These are phyloP conservation scores for Asbolus verrucosus DNA, from an alignment of 1,140 invertebrate genomes.

Conservation along the genomic window DNA sequence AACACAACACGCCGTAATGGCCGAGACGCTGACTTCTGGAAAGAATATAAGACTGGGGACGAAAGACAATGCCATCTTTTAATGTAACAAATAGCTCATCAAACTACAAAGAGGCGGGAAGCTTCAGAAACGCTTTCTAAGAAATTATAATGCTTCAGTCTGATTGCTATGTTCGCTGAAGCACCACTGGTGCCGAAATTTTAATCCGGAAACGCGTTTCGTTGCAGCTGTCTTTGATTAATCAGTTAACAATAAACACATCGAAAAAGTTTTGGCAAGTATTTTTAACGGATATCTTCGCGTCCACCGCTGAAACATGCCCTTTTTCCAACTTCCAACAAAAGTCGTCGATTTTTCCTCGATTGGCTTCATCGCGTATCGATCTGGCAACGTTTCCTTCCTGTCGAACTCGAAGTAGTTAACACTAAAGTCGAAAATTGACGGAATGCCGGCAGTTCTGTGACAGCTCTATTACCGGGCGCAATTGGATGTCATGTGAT, in stretches of 20 bases:
- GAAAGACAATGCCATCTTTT: slow-evolving; percentile 29
- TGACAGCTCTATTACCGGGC: slow-evolving; percentile 40
- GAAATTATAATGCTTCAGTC: slow-evolving; percentile 35
- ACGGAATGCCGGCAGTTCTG: slow-evolving; percentile 35
- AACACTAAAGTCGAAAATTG: slow-evolving; percentile 37
- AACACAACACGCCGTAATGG: slow-evolving; percentile 27
- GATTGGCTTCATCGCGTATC: slow-evolving; percentile 6
- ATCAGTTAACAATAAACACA: too few species aligned
- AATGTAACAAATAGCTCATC: slow-evolving; percentile 39
- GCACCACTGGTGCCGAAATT: neutral
- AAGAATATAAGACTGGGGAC: slow-evolving; percentile 15
- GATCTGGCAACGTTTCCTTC: slow-evolving; percentile 1
- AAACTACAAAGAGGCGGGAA: slow-evolving; percentile 29
- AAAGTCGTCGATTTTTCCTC: slow-evolving; percentile 12
- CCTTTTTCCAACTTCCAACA: neutral
- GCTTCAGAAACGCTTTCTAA: slow-evolving; percentile 34
- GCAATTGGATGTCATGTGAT: slow-evolving; percentile 41
- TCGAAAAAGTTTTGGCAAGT: too few species aligned
- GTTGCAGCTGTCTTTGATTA: too few species aligned
- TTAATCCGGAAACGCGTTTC: neutral
- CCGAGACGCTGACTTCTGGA: slow-evolving; percentile 1
- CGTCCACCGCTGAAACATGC: too few species aligned
- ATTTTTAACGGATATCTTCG: too few species aligned
- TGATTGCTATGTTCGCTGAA: slow-evolving; percentile 17
- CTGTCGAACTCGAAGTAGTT: slow-evolving; percentile 2